A percentile compares a stretch with the other conserved stretches of the same genome.
Evolutionary conservation across 1,140 invertebrate species (phyloP).

Genomic region (Protaetia brevitarsis): DNA sequence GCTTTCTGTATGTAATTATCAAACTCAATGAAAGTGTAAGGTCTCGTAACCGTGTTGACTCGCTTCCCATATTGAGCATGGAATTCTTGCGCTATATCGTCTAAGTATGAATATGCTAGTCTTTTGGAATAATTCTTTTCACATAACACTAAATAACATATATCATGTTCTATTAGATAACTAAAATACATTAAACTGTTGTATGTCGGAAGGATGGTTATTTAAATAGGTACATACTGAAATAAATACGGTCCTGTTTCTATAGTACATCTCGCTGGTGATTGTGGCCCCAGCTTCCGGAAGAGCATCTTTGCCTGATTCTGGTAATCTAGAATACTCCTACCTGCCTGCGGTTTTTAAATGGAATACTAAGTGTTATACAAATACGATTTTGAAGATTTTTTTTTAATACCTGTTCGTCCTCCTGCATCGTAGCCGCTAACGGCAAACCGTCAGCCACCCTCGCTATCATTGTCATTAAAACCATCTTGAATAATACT

Average conservation of each 20-base stretch:
- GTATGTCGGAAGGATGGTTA: neutral
- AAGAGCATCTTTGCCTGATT: conserved; percentile 99
- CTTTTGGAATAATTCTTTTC: conserved; percentile 94
- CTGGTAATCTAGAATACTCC: conserved; percentile 94
- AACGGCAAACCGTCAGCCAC: conserved; percentile 92
- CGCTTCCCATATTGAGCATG: conserved; percentile 85
- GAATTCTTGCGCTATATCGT: conserved; percentile 97
- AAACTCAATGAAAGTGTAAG: conserved; percentile 99
- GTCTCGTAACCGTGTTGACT: conserved; percentile 88
- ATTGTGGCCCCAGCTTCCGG: conserved; percentile 83
- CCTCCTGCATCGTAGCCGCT: conserved; percentile 96
- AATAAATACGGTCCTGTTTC: conserved; percentile 96
- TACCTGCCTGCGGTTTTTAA: conserved; percentile 76
- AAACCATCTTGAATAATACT: conserved; percentile 70
- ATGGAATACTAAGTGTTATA: conserved; percentile 12
- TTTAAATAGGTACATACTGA: conserved; percentile 74
- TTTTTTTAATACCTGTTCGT: conserved; percentile 87
- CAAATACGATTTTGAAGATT: conserved; percentile 33
- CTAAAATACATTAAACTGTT: conserved; percentile 58
- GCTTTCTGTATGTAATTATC: conserved; percentile 98
- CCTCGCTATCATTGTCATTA: conserved; percentile 96
- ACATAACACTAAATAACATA: conserved; percentile 93
- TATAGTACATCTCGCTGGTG: conserved; percentile 88
- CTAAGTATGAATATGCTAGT: conserved; percentile 92
- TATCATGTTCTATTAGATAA: conserved; percentile 94